Conservation (phyloP, 2,888 invertebrate species). For the Drosophila quinaria region DNA sequence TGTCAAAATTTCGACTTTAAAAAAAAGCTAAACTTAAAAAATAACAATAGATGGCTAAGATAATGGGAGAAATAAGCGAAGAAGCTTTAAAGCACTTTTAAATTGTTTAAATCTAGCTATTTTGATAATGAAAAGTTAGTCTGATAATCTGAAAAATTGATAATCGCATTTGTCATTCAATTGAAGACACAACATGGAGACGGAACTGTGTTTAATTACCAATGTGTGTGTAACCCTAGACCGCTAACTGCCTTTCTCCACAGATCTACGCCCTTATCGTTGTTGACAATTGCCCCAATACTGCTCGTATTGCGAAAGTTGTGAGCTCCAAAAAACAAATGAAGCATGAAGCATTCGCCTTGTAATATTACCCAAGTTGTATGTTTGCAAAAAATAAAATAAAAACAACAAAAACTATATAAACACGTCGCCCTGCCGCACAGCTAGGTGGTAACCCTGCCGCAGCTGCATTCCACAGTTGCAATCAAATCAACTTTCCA, state of each 20-base stretch:
- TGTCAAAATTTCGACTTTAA: too few relatives aligned
- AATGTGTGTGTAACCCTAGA: conserved; percentile 39
- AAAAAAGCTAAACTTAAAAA: not conserved
- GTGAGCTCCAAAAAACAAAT: conserved; percentile 53
- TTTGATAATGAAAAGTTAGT: not conserved
- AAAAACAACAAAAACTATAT: conserved; percentile 32
- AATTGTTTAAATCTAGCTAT: too few relatives aligned
- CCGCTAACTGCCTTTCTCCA: conserved; percentile 43
- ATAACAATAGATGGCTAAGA: too few relatives aligned
- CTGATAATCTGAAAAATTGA: not conserved
- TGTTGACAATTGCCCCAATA: conserved; percentile 7
- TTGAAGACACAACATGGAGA: conserved; percentile 1
- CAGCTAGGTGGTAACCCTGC: conserved; percentile 70
- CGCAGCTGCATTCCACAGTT: conserved; percentile 72
- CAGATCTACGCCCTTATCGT: conserved; percentile 35
- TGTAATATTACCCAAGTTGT: conserved; percentile 52
- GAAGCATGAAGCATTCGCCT: conserved; percentile 58
- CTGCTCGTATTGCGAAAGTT: conserved; percentile 44
- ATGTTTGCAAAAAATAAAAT: conserved; percentile 5
- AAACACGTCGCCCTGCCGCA: conserved; percentile 73
- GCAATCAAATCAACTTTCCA: conserved; percentile 83
- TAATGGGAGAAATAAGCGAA: not conserved
- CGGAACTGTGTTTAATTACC: conserved; percentile 21
- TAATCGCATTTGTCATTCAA: not conserved
- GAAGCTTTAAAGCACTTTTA: too few relatives aligned